A percentile compares a stretch with the other conserved stretches of the same genome.
Conservation (phyloP, 2,888 invertebrate species). For the Ennomos fuscantarius region DNA sequence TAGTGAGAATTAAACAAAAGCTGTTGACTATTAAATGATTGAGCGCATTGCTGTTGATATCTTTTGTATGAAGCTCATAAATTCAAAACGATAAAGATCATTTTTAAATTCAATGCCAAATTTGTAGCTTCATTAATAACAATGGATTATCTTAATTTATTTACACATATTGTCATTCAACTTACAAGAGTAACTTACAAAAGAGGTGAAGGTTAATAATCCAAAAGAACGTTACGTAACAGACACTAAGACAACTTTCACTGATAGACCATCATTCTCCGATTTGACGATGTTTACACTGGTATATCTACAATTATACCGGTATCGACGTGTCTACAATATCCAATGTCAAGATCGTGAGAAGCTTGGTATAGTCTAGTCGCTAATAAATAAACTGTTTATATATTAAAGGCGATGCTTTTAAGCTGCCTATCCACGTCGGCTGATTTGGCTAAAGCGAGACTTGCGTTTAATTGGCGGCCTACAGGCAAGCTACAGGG, state of each 20-base stretch:
- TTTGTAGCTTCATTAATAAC: too few relatives aligned
- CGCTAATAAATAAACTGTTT: conserved; percentile 36
- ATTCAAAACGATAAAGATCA: too few relatives aligned
- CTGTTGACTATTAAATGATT: too few relatives aligned
- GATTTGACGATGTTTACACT: conserved; percentile 36
- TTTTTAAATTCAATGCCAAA: too few relatives aligned
- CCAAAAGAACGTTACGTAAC: conserved; percentile 37
- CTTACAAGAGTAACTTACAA: conserved; percentile 5
- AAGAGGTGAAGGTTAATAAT: conserved; percentile 39
- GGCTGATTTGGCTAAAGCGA: too few relatives aligned
- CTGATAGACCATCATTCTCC: conserved; percentile 24
- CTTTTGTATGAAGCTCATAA: too few relatives aligned
- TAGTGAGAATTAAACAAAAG: too few relatives aligned
- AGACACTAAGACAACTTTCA: conserved; percentile 36
- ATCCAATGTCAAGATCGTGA: conserved; percentile 41
- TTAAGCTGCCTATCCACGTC: too few relatives aligned
- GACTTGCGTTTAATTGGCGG: too few relatives aligned
- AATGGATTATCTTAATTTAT: too few relatives aligned
- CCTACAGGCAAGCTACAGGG: too few relatives aligned
- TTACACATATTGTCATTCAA: background rate
- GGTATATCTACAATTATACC: conserved; percentile 36
- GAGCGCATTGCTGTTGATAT: too few relatives aligned
- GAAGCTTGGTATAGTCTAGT: conserved; percentile 27
- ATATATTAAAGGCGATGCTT: conserved; percentile 7
- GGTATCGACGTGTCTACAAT: conserved; percentile 36